Conservation (phyloP, 2,888 invertebrate species). For the Apamea epomidion region DNA sequence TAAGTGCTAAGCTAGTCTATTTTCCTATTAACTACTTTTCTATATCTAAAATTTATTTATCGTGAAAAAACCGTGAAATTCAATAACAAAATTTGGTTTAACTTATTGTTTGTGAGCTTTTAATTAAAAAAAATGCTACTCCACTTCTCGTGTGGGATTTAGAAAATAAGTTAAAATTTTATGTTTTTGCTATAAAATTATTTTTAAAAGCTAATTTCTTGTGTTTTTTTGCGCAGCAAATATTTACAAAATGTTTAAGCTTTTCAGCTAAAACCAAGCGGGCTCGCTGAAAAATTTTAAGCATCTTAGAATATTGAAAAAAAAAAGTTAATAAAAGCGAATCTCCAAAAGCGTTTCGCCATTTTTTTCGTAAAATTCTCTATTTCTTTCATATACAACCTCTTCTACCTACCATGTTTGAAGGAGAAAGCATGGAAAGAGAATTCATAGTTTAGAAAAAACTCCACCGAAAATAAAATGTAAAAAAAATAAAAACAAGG, state of each 20-base stretch:
- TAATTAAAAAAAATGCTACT: constrained; percentile 45
- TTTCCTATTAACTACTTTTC: constrained; percentile 61
- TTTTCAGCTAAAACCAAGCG: constrained; percentile 56
- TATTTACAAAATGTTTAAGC: constrained; percentile 62
- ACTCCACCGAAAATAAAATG: constrained; percentile 70
- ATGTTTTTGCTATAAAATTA: constrained; percentile 41
- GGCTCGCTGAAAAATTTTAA: constrained; percentile 59
- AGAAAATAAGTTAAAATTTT: constrained; percentile 41
- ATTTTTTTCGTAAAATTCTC: constrained; percentile 63
- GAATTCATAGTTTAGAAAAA: constrained; percentile 87
- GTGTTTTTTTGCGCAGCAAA: constrained; percentile 50
- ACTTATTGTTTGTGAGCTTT: constrained; percentile 34
- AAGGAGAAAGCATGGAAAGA: constrained; percentile 90
- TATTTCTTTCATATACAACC: constrained; percentile 88
- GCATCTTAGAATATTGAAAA: constrained; percentile 54
- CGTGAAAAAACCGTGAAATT: constrained; percentile 51
- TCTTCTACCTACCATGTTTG: constrained; percentile 90
- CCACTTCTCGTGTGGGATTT: constrained; percentile 66
- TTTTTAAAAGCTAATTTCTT: constrained; percentile 44
- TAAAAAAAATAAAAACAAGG: constrained; percentile 69
- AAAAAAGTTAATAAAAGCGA: constrained; percentile 57
- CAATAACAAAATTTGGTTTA: constrained; percentile 35
- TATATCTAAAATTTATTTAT: constrained; percentile 62
- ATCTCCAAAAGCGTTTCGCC: constrained; percentile 56
- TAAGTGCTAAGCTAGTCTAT: constrained; percentile 62